These are phyloP conservation scores for Parazoanthus darwini DNA, from an alignment of 92 coral and sea anemone genomes.

Conservation along the genomic window DNA sequence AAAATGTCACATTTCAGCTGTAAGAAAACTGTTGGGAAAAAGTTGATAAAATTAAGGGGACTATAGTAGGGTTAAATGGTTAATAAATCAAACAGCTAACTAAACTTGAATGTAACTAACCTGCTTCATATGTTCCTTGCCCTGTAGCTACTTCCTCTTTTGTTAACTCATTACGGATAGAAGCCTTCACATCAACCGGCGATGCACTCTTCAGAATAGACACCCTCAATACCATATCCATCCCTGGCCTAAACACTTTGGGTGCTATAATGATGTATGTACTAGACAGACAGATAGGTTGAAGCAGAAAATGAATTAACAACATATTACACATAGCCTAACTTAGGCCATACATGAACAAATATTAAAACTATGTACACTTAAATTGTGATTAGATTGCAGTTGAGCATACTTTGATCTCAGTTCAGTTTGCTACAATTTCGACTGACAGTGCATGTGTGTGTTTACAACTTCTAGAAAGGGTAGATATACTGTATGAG, in stretches of 20 bases:
- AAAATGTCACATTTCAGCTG: too few relatives aligned
- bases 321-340: too few relatives aligned
- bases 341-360: too few relatives aligned
- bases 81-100: neutral
- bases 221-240: conserved; percentile 61
- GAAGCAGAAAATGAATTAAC: neutral
- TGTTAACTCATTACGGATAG: conserved; percentile 19
- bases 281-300: conserved; percentile 42
- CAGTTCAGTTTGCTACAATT: too few relatives aligned
- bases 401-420: too few relatives aligned
- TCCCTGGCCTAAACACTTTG: conserved; percentile 82
- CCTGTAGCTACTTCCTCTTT: conserved; percentile 1
- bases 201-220: conserved; percentile 58
- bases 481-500: too few relatives aligned
- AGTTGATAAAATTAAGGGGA: neutral
- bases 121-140: conserved; percentile 18
- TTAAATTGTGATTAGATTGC: too few relatives aligned
- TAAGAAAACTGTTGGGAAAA: too few relatives aligned
- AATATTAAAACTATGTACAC: too few relatives aligned
- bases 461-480: too few relatives aligned
- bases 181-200: conserved; percentile 55
- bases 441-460: too few relatives aligned
- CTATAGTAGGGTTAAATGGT: neutral
- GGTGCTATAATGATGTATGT: conserved; percentile 84
- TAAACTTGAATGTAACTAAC: neutral